Percentiles rank a stretch among this genome's conserved stretches.
These are phyloP conservation scores for Sebastes iracundus DNA, from an alignment of 2,797 vertebrate species.

Conservation along the genomic window DNA sequence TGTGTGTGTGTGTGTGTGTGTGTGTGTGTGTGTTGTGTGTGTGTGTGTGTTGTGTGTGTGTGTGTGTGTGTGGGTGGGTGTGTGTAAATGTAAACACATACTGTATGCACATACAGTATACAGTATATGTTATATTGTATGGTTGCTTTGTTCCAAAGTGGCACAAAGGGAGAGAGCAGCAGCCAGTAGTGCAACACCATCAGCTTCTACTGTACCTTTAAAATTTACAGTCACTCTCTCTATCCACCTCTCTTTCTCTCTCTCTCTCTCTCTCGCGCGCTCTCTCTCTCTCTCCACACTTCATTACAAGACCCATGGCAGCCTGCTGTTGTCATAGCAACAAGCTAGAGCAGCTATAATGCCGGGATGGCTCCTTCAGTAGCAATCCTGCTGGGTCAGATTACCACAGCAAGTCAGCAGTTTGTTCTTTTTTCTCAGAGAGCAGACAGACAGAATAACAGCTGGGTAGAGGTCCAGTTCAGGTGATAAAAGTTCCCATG, in stretches of 20 bases:
- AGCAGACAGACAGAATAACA: neutral
- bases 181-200: neutral
- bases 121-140: neutral
- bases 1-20: conserved; percentile 20
- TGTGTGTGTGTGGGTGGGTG: conserved; percentile 17
- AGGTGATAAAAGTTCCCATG: neutral
- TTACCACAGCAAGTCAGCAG: conserved; percentile 44
- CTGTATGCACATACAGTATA: neutral
- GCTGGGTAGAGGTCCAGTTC: neutral
- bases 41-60: conserved; percentile 3
- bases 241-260: neutral
- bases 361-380: conserved; percentile 15
- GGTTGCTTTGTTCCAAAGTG: neutral
- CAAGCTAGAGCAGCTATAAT: conserved; percentile 38
- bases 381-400: conserved; percentile 38
- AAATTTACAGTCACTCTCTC: neutral
- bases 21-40: conserved; percentile 6
- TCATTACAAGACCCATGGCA: conserved; percentile 44
- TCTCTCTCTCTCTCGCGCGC: neutral
- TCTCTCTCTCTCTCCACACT: neutral
- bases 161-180: neutral
- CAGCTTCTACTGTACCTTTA: conserved; percentile 33
- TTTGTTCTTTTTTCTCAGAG: conserved; percentile 16
- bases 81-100: neutral
- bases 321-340: conserved; percentile 77